These are phyloP conservation scores for Solea senegalensis DNA, from an alignment of 2,113 vertebrate genomes.

Conservation along the genomic window DNA sequence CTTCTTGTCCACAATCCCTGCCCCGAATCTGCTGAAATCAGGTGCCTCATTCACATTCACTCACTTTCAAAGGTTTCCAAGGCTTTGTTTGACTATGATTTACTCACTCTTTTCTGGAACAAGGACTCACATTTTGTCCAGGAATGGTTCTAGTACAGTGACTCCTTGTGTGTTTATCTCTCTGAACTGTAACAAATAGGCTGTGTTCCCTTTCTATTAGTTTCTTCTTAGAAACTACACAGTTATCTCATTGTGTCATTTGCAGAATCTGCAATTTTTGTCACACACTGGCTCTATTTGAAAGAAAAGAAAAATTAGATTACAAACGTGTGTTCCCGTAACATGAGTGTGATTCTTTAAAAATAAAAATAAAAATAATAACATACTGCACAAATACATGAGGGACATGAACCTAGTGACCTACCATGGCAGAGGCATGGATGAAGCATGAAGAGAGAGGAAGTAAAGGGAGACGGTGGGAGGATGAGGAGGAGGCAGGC, in stretches of 20 bases:
- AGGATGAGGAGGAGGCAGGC: slow-evolving; percentile 37
- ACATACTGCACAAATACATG: too few relatives aligned
- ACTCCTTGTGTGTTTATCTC: slow-evolving; percentile 54
- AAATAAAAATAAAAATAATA: too few relatives aligned
- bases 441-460: slow-evolving; percentile 42
- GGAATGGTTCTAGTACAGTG: slow-evolving; percentile 34
- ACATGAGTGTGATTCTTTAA: not conserved
- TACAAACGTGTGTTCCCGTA: slow-evolving; percentile 5
- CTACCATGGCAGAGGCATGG: slow-evolving; percentile 20
- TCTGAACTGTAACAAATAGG: slow-evolving; percentile 27
- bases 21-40: slow-evolving; percentile 26
- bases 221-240: slow-evolving; percentile 19
- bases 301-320: not conserved
- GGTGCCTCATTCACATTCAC: slow-evolving; percentile 54
- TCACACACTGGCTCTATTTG: not conserved
- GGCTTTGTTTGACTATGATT: slow-evolving; percentile 43
- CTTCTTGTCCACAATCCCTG: not conserved
- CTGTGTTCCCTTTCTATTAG: slow-evolving; percentile 14
- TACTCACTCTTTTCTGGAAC: slow-evolving; percentile 16
- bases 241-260: slow-evolving; percentile 42
- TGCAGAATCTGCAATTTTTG: slow-evolving; percentile 33
- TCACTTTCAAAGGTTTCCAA: slow-evolving; percentile 11
- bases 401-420: slow-evolving; percentile 23
- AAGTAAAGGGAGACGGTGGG: slow-evolving; percentile 41
- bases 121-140: slow-evolving; percentile 39